Evolutionary conservation across 2,888 invertebrate species (phyloP).

Genomic region (Tachina lurida): DNA sequence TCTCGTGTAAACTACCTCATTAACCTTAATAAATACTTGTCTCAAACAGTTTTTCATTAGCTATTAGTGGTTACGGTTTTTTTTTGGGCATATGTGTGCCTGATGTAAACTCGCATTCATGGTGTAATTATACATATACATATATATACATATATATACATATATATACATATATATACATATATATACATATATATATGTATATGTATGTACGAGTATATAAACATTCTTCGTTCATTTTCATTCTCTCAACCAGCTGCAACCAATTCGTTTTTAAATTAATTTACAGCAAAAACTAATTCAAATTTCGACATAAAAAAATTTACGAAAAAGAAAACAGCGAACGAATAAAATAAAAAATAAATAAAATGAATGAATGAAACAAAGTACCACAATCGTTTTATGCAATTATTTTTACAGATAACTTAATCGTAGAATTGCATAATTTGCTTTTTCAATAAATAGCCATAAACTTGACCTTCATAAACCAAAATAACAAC

Average conservation of each 20-base stretch:
- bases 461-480: slow-evolving; percentile 67
- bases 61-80: too few species aligned
- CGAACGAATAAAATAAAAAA: background rate
- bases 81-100: too few species aligned
- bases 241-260: slow-evolving; percentile 28
- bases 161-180: too few species aligned
- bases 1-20: too few species aligned
- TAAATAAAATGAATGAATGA: slow-evolving; percentile 54
- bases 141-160: too few species aligned
- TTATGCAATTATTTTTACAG: slow-evolving; percentile 6
- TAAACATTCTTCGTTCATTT: background rate
- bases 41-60: too few species aligned
- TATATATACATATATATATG: too few species aligned
- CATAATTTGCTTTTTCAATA: slow-evolving; percentile 62
- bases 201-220: background rate
- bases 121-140: too few species aligned
- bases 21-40: too few species aligned
- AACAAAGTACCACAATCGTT: background rate
- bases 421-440: slow-evolving; percentile 43
- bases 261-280: background rate
- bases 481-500: slow-evolving; percentile 31
- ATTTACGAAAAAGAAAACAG: slow-evolving; percentile 15
- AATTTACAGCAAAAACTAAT: slow-evolving; percentile 1
- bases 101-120: too few species aligned
- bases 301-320: slow-evolving; percentile 22